Base-by-base conservation (phyloP, 2,797 vertebrate genomes). In the Antrozous pallidus region DNA sequence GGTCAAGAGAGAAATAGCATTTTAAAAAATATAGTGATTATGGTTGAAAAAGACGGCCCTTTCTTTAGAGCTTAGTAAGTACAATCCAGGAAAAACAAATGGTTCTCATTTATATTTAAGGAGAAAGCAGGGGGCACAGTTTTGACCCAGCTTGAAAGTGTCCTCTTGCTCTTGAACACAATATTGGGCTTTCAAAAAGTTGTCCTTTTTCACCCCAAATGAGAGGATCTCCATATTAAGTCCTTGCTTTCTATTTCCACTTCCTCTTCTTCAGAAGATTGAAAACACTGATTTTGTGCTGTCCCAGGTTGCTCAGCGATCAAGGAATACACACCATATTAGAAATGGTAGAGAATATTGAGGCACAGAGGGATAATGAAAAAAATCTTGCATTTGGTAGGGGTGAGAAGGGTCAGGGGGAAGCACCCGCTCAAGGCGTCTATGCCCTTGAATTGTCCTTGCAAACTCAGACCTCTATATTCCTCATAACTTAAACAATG, bases 41-140 rank as follows among this genome's bases (percentile, higher is more conserved):
- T 40, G 16, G 47, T 63, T 79, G 71, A 69, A 78, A 82, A 82
- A 88, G 78, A 40, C 65, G 90, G 81, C 61, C 18, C 78, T 93
- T 91, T 33, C 84, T 93, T 91, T 33, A 18, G 28, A 85, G 65
- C 61, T 40, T 40, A 77, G 77, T 20, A 78, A 85, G 73, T 12
- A 11, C 0, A 6, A 81, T 83, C 69, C 11, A 36, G 61, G 87
- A 86, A 92, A 93, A 95, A 85, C 80, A 95, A 85, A 94, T 20
- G 45, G 10, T 80, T 36, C 2, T 74, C 82, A 80, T 96, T 86
- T 94, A 58, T 90, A 47, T 90, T 71, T 73, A 90, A 95, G 71
- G 79, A 80, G 80, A 85, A 94, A 81, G 54, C 77, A 49, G 11
- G 9, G 54, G 75, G 17, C 71, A 58, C 36, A 51, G 56, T 74